Evolutionary conservation across 2,888 invertebrate genomes (phyloP).

Genomic region (Callosobruchus maculatus): DNA sequence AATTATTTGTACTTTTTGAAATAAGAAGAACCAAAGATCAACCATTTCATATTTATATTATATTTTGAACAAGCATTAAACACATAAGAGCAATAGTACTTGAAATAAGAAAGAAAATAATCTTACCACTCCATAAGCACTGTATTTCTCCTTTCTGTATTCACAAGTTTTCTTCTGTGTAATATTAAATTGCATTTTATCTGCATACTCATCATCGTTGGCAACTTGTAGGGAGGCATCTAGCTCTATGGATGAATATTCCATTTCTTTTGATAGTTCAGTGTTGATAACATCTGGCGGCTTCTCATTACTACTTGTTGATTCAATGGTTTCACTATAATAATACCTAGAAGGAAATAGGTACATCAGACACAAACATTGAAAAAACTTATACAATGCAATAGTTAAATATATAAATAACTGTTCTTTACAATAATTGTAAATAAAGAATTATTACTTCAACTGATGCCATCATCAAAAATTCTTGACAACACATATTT

Average conservation of each 20-base stretch:
- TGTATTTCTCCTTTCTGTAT: constrained; percentile 37
- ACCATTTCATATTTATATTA: neutral
- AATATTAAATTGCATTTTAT: constrained; percentile 38
- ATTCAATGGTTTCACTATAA: neutral
- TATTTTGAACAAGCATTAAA: too few relatives aligned
- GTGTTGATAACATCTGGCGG: constrained; percentile 19
- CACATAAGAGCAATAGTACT: too few relatives aligned
- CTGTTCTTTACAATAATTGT: too few relatives aligned
- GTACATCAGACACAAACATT: too few relatives aligned
- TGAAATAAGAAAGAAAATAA: neutral
- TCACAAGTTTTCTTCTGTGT: constrained; percentile 37
- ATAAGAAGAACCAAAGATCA: too few relatives aligned
- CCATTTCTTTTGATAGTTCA: constrained; percentile 36
- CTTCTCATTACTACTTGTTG: constrained; percentile 15
- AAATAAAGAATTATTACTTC: too few relatives aligned
- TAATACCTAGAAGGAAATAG: neutral
- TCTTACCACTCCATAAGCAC: constrained; percentile 26
- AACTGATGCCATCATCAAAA: too few relatives aligned
- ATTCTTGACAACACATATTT: too few relatives aligned
- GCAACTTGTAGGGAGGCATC: constrained; percentile 33
- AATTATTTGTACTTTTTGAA: too few relatives aligned
- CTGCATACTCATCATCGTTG: constrained; percentile 27
- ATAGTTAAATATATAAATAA: too few relatives aligned
- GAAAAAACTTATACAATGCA: too few relatives aligned
- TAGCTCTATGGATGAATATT: constrained; percentile 43